phyloP scores from a whole-genome alignment of 2,797 vertebrate genomes.

The Lates japonicus region DNA sequence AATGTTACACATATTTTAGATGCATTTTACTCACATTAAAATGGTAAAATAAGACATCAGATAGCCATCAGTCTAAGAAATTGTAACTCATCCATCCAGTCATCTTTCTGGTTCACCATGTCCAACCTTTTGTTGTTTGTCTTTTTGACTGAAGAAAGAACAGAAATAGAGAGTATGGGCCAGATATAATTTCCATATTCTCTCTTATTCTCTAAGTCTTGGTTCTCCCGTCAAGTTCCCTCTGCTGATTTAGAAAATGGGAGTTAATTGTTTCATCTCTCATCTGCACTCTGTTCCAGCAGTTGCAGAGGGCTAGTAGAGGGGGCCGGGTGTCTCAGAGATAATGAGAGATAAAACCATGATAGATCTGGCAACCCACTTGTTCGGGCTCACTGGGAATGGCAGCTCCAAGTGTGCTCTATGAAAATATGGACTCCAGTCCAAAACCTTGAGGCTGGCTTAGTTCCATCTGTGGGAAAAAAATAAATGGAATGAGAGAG shows the following conservation, averaged over 20 bases:
- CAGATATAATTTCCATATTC: conserved; percentile 51
- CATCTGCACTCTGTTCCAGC: conserved; percentile 64
- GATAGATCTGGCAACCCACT: conserved; percentile 70
- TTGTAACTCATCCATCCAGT: background rate
- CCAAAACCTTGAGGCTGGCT: conserved; percentile 64
- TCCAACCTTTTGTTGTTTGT: conserved; percentile 3
- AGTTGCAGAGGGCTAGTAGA: conserved; percentile 47
- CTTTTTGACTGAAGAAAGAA: conserved; percentile 17
- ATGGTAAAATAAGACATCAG: conserved; percentile 1
- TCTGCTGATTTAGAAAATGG: conserved; percentile 43
- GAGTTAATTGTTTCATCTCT: conserved; percentile 79
- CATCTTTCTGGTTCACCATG: background rate
- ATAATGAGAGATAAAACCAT: conserved; percentile 78
- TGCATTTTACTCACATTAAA: background rate
- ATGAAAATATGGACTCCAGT: conserved; percentile 58
- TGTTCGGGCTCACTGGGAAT: conserved; percentile 67
- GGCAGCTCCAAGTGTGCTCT: conserved; percentile 45
- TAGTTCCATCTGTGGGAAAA: conserved; percentile 48
- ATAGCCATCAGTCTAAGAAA: background rate
- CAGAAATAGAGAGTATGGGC: conserved; percentile 4
- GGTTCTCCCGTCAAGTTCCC: conserved; percentile 58
- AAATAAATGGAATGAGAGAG: conserved; percentile 37
- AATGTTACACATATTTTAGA: background rate
- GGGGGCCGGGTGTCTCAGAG: conserved; percentile 46
- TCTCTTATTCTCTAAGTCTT: conserved; percentile 33